Evolutionary conservation across 2,797 vertebrate species (phyloP).

Genomic region (Chloroceryle amazona): DNA sequence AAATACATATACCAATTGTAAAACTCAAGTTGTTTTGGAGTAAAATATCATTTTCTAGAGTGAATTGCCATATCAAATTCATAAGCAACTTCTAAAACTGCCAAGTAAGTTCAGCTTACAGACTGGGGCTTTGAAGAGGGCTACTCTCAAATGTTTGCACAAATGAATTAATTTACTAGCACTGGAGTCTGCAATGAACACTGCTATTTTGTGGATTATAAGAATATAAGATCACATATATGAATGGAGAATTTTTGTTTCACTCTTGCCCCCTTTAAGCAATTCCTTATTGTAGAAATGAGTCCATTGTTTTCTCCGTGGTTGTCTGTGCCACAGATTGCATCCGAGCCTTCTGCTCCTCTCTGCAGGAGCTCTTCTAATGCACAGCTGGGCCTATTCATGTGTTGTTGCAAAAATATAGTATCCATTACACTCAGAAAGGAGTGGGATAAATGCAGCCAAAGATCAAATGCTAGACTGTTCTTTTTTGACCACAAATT

Average conservation of each 20-base stretch:
- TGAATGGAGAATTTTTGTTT: not conserved
- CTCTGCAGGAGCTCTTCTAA: not conserved
- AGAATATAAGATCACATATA: not conserved
- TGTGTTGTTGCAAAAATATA: not conserved
- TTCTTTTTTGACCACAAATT: not conserved
- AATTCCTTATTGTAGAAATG: not conserved
- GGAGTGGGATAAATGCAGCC: not conserved
- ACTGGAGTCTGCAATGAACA: not conserved
- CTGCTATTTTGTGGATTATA: not conserved
- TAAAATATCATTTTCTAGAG: not conserved
- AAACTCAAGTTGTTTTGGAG: not conserved
- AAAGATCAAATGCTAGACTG: not conserved
- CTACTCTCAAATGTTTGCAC: not conserved
- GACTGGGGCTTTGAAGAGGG: not conserved
- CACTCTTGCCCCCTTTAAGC: not conserved
- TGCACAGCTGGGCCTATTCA: accelerated
- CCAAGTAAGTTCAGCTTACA: not conserved
- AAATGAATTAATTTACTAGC: not conserved
- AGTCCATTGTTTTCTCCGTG: not conserved
- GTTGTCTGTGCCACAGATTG: not conserved
- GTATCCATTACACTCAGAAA: not conserved
- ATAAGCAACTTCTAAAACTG: not conserved
- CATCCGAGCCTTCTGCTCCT: not conserved
- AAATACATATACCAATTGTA: not conserved
- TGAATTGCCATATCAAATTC: not conserved